A percentile compares a stretch with the other conserved stretches of the same genome.
phyloP scores from a whole-genome alignment of 2,888 invertebrate genomes.

The Aspidiotus rigidus region DNA sequence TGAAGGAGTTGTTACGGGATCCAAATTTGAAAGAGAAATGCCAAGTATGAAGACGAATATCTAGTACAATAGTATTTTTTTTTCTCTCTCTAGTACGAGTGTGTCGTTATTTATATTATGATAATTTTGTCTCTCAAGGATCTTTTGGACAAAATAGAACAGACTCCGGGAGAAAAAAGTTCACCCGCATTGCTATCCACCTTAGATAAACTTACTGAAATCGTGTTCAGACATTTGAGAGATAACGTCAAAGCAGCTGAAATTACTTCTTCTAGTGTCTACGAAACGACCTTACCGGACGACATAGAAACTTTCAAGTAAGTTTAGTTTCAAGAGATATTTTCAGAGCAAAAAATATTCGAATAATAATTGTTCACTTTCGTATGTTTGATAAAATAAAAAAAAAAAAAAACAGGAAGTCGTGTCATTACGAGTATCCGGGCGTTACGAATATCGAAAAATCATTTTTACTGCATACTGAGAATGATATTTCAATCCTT shows the following conservation, averaged over 20 bases:
- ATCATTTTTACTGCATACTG: background rate
- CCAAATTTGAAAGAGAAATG: slow-evolving; percentile 1
- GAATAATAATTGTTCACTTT: background rate
- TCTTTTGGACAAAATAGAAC: slow-evolving; percentile 11
- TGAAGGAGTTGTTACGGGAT: slow-evolving; percentile 12
- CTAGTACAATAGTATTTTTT: too few relatives aligned
- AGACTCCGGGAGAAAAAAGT: background rate
- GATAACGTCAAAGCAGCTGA: background rate
- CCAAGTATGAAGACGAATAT: background rate
- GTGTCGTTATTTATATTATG: background rate
- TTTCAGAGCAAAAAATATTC: too few relatives aligned
- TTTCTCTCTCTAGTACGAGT: too few relatives aligned
- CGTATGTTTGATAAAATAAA: too few relatives aligned
- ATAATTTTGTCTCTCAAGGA: slow-evolving; percentile 2
- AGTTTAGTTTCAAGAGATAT: background rate
- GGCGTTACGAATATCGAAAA: background rate
- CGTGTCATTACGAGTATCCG: slow-evolving; percentile 18
- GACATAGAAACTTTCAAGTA: slow-evolving; percentile 17
- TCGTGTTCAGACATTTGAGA: slow-evolving; percentile 15
- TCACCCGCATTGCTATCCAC: too few relatives aligned
- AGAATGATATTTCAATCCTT: background rate
- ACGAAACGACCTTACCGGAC: slow-evolving; percentile 9
- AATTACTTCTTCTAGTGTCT: background rate
- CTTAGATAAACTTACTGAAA: slow-evolving; percentile 9
- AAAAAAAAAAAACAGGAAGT: background rate